Percentiles rank a stretch among this genome's conserved stretches.
Evolutionary conservation across 2,113 vertebrate genomes (phyloP).

Genomic region (Pelusios castaneus): DNA sequence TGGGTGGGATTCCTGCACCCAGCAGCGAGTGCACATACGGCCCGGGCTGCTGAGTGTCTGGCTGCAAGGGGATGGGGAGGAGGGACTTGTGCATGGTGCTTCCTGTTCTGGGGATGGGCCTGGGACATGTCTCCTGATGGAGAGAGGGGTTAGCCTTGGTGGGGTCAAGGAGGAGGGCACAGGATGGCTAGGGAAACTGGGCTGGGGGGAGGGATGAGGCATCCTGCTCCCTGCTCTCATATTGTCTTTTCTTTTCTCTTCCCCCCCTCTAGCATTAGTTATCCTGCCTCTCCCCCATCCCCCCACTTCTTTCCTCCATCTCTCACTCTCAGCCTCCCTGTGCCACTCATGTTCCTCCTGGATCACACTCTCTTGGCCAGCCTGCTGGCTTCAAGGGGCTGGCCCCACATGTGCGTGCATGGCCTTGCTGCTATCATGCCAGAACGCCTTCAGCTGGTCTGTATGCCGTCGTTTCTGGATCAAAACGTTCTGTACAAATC

Average conservation of each 20-base stretch:
- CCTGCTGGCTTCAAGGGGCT: background rate
- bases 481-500: background rate
- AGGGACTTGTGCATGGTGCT: background rate
- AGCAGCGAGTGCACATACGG: background rate
- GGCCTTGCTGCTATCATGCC: background rate
- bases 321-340: background rate
- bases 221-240: background rate
- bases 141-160: background rate
- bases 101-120: background rate
- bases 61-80: background rate
- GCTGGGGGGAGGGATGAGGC: background rate
- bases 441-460: background rate
- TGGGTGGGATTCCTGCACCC: background rate
- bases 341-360: background rate
- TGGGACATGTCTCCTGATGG: background rate
- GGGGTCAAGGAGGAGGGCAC: background rate
- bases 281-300: no score
- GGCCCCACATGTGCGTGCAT: background rate
- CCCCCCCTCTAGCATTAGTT: background rate
- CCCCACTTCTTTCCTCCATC: no score
- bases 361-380: background rate
- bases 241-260: background rate
- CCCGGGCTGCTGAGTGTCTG: background rate
- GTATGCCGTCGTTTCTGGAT: background rate
- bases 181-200: background rate